phyloP scores from a whole-genome alignment of 2,888 invertebrate species.

The Zeuzera pyrina region DNA sequence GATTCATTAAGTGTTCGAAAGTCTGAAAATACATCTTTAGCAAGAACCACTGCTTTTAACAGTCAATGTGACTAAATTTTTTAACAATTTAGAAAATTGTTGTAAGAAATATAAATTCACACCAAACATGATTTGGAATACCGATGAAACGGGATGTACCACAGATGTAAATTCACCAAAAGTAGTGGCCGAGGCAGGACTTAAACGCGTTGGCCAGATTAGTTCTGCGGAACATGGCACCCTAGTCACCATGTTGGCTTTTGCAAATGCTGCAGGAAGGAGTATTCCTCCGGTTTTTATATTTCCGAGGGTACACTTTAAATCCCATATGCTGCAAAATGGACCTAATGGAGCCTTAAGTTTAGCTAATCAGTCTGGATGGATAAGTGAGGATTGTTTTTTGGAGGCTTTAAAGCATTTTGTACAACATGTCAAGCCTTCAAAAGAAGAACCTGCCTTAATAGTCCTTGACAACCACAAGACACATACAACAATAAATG shows the following conservation, averaged over 20 bases:
- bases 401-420: conserved; percentile 11
- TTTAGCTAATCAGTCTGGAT: conserved; percentile 3
- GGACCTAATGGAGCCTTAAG: conserved; percentile 3
- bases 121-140: conserved; percentile 3
- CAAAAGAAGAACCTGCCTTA: conserved; percentile 1
- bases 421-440: conserved; percentile 8
- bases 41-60: conserved; percentile 5
- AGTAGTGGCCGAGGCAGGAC: conserved; percentile 1
- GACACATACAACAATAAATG: conserved; percentile 3
- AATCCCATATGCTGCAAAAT: conserved; percentile 6
- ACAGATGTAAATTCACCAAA: conserved; percentile 2
- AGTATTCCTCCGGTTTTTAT: conserved; percentile 3
- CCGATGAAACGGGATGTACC: conserved; percentile 2
- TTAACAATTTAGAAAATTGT: conserved; percentile 2
- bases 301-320: conserved; percentile 5
- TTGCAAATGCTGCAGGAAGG: conserved; percentile 2
- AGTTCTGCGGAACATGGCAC: conserved; percentile 2
- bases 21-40: conserved; percentile 5
- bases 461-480: conserved; percentile 1
- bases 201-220: conserved; percentile 3
- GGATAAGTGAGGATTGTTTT: conserved; percentile 3
- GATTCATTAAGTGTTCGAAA: conserved; percentile 5
- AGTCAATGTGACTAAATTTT: conserved; percentile 3
- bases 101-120: conserved; percentile 1
- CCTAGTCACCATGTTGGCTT: conserved; percentile 2